A percentile compares a stretch with the other conserved stretches of the same genome.
These are phyloP conservation scores for Oedothorax gibbosus DNA, from an alignment of 1,140 invertebrate species.

Conservation along the genomic window DNA sequence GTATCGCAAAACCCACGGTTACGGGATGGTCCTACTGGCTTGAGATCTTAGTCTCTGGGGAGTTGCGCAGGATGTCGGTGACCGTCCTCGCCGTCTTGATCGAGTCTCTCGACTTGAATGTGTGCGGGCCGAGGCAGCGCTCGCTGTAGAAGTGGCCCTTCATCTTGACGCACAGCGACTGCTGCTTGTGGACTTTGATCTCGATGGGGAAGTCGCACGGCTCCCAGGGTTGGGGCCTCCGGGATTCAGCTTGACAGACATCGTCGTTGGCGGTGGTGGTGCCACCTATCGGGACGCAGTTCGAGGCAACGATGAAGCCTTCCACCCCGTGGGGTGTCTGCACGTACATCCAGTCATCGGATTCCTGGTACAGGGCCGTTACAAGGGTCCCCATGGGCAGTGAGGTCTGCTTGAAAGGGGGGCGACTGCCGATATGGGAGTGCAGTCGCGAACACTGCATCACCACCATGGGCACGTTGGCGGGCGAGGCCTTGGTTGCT, in stretches of 20 bases:
- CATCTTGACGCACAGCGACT: constrained; percentile 38
- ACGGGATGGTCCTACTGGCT: constrained; percentile 5
- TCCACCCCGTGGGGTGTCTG: constrained; percentile 86
- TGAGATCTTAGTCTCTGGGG: constrained; percentile 48
- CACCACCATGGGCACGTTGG: constrained; percentile 84
- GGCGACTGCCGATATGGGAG: constrained; percentile 71
- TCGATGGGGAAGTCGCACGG: constrained; percentile 52
- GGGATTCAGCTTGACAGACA: background rate
- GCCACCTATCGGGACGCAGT: constrained; percentile 78
- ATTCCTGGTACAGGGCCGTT: constrained; percentile 84
- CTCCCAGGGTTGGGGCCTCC: constrained; percentile 48
- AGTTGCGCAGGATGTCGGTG: constrained; percentile 49
- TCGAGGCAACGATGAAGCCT: constrained; percentile 73
- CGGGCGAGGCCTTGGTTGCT: constrained; percentile 79
- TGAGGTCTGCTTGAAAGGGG: constrained; percentile 32
- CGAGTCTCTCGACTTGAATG: constrained; percentile 56
- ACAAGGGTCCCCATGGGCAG: constrained; percentile 84
- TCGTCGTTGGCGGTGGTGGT: constrained; percentile 65
- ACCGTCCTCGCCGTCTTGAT: constrained; percentile 57
- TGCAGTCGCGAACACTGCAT: constrained; percentile 80
- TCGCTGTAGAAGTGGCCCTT: constrained; percentile 50
- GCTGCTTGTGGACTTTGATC: constrained; percentile 20
- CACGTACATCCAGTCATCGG: constrained; percentile 82
- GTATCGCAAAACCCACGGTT: no score
- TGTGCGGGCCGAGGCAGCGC: constrained; percentile 42